phyloP scores from a whole-genome alignment of 2,113 vertebrate genomes.

The Ondatra zibethicus region DNA sequence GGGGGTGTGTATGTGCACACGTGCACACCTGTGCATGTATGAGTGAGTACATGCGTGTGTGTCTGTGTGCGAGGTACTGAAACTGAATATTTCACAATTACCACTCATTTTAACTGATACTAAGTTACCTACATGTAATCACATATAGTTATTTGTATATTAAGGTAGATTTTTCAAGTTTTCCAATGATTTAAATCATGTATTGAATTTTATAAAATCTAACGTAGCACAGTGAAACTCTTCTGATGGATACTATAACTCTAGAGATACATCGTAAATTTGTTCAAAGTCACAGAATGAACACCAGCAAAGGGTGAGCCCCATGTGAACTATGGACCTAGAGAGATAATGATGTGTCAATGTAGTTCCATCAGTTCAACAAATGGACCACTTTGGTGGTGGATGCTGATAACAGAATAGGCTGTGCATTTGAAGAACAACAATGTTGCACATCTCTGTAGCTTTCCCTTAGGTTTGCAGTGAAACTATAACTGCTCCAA shows the following conservation, averaged over 20 bases:
- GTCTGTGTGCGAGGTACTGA: neutral
- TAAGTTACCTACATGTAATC: neutral
- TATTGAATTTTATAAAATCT: neutral
- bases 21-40: neutral
- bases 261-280: neutral
- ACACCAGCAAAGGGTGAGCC: neutral
- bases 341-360: neutral
- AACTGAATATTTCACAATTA: neutral
- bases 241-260: neutral
- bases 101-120: neutral
- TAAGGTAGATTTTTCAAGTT: neutral
- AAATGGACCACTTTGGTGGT: neutral
- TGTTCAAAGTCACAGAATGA: neutral
- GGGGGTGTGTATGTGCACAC: accelerated
- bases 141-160: too few relatives aligned
- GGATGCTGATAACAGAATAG: too few relatives aligned
- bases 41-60: too few relatives aligned
- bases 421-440: accelerated
- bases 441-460: neutral
- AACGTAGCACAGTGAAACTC: neutral
- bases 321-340: neutral
- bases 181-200: neutral
- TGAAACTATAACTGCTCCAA: neutral
- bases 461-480: neutral
- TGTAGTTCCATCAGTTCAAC: neutral